A percentile compares a stretch with the other conserved stretches of the same genome.
Evolutionary conservation across 2,797 vertebrate species (phyloP).

Genomic region (Phaenicophaeus curvirostris): DNA sequence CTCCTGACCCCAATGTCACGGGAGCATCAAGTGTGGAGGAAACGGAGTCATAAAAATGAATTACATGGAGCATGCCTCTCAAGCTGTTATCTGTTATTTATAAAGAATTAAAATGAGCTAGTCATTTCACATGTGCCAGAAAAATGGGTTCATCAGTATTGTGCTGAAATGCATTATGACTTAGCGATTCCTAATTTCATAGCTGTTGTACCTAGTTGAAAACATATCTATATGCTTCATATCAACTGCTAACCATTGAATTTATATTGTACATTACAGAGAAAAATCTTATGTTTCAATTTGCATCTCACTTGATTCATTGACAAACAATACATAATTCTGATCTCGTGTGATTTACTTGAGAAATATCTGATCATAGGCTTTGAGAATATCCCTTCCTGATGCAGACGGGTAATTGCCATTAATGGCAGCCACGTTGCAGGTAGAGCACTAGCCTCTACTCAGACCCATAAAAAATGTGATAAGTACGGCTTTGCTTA

Average conservation of each 20-base stretch:
- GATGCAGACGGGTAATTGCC: accelerated
- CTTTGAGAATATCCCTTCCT: not conserved
- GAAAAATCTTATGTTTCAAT: slow-evolving; percentile 48
- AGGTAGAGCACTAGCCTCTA: not conserved
- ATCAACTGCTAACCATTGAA: slow-evolving; percentile 57
- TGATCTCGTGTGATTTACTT: not conserved
- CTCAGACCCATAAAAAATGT: too few species aligned
- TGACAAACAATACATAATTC: not conserved
- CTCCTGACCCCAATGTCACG: slow-evolving; percentile 9
- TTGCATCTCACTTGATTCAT: slow-evolving; percentile 42
- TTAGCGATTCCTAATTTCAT: slow-evolving; percentile 57
- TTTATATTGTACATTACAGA: slow-evolving; percentile 69
- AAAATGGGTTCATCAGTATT: slow-evolving; percentile 40
- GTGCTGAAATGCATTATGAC: slow-evolving; percentile 32
- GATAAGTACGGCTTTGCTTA: not conserved
- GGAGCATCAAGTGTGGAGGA: slow-evolving; percentile 16
- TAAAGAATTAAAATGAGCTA: slow-evolving; percentile 64
- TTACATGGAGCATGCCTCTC: slow-evolving; percentile 9
- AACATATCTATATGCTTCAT: slow-evolving; percentile 60
- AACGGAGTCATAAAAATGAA: slow-evolving; percentile 39
- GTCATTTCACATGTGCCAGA: slow-evolving; percentile 44
- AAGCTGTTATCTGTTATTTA: slow-evolving; percentile 63
- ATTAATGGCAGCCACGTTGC: accelerated
- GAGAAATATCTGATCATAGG: not conserved
- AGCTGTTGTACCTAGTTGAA: slow-evolving; percentile 62